These are phyloP conservation scores for Beris morrisii DNA, from an alignment of 2,888 invertebrate genomes.

Conservation along the genomic window DNA sequence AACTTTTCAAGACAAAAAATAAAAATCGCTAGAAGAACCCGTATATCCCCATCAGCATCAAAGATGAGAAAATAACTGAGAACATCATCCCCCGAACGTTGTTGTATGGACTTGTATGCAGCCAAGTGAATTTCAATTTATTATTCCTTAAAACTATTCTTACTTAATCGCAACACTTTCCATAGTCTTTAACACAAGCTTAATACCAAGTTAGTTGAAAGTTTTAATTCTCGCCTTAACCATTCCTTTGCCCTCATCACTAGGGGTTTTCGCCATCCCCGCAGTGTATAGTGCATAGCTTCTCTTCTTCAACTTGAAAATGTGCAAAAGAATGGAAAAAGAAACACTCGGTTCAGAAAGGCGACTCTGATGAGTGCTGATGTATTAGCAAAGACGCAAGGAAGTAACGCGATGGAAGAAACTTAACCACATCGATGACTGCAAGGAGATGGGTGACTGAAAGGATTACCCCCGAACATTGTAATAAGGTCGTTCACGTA, in stretches of 20 bases:
- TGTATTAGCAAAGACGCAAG: too few relatives aligned
- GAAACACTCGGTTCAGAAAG: too few relatives aligned
- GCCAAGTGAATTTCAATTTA: constrained; percentile 38
- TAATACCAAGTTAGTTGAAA: constrained; percentile 38
- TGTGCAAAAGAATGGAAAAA: too few relatives aligned
- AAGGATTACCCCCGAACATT: constrained; percentile 18
- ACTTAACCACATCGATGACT: too few relatives aligned
- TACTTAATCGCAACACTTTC: constrained; percentile 38
- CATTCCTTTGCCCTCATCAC: constrained; percentile 7
- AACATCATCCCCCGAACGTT: too few relatives aligned
- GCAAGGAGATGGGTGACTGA: neutral
- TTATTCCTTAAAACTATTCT: constrained; percentile 40
- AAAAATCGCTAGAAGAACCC: too few relatives aligned
- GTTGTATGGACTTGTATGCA: constrained; percentile 17
- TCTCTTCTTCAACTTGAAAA: too few relatives aligned
- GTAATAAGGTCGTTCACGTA: constrained; percentile 32
- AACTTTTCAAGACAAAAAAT: too few relatives aligned
- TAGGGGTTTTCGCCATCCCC: neutral
- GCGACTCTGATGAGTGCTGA: too few relatives aligned
- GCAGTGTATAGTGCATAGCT: neutral
- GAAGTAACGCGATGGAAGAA: too few relatives aligned
- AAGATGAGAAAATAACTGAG: too few relatives aligned
- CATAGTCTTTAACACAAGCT: constrained; percentile 36
- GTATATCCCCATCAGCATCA: too few relatives aligned
- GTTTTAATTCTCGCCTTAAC: constrained; percentile 39